phyloP scores from a whole-genome alignment of 2,888 invertebrate species.

The Ophioninae sp. region DNA sequence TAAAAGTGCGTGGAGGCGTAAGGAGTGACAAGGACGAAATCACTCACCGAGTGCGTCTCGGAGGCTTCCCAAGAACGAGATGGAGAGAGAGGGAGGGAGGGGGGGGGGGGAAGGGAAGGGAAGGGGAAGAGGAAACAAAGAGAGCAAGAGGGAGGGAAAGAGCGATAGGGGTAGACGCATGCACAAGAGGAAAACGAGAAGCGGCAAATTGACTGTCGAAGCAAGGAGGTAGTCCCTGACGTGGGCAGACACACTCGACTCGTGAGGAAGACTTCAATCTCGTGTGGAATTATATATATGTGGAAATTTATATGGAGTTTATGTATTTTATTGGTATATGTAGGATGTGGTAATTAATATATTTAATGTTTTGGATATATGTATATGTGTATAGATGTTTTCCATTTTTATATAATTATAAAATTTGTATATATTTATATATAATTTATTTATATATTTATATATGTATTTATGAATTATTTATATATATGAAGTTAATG shows the following conservation, averaged over 20 bases:
- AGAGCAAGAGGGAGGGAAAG: slow-evolving; percentile 42
- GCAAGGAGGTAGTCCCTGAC: slow-evolving; percentile 38
- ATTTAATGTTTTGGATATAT: no score
- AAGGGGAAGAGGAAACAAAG: slow-evolving; percentile 48
- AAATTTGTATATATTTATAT: no score
- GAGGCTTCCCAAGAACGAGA: slow-evolving; percentile 11
- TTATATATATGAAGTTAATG: no score
- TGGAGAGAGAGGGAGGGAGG: slow-evolving; percentile 32
- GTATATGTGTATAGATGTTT: no score
- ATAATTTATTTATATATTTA: no score
- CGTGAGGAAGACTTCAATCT: slow-evolving; percentile 10
- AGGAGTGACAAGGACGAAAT: slow-evolving; percentile 17
- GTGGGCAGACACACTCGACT: slow-evolving; percentile 42
- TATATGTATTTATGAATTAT: no score
- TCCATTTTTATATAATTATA: no score
- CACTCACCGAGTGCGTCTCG: slow-evolving; percentile 35
- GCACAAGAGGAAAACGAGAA: slow-evolving; percentile 25
- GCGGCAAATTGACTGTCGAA: slow-evolving; percentile 32
- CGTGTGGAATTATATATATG: background rate
- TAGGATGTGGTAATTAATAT: background rate
- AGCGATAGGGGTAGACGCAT: slow-evolving; percentile 29
- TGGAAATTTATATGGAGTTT: background rate
- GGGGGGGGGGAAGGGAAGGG: slow-evolving; percentile 47
- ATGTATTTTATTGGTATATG: background rate
- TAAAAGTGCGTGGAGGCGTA: background rate